Base-by-base conservation (phyloP, 2,888 invertebrate species). In the Parascotia fuliginaria region DNA sequence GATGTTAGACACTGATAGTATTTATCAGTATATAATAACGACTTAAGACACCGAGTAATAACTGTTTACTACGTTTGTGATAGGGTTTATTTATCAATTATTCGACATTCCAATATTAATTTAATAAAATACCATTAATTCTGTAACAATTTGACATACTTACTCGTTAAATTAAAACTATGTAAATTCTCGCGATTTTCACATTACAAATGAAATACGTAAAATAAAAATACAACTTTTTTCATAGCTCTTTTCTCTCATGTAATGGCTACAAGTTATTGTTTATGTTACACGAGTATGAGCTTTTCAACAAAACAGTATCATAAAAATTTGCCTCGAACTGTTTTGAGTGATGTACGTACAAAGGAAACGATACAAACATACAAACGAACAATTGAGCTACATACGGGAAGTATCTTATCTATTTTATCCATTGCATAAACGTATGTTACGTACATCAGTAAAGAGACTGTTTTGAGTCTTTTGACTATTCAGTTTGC, bases 21-120 rank as follows among this genome's bases (percentile, higher is more conserved):
- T 40, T 46, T 67, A 67, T 69, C 55, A 34, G 43, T 7, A 12
- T 36, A 40, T 49, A 49, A 50, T 58, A 64, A 60, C 48, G 48
- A 38, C 38, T 31, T 48, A 42, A 42, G 38, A 45, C 48, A 41
- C 33, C 52, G 33, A 61, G 47, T 37, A 41, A 44, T 13, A 43
- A 32, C 16, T 12, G 12, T 32, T 11, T 51, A 41, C 55, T 52
- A 59, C 48, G 27, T 40, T 32, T 42, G 32, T 29, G 28, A 45
- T 50, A 56, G 3, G 46, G 13, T 7, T 16, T 22, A 9, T 39
- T 28, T 45, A 28, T n/a, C 37, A 46, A 38, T 43, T 19, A 38
- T 46, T 40, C 19, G n/a, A 31, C 39, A 41, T 50, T 37, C 11
- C 12, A 33, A n/a, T 28, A 7, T 24, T 24, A 22, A 36, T 42